Conservation (phyloP, 2,113 vertebrate species). For the Salvelinus fontinalis region DNA sequence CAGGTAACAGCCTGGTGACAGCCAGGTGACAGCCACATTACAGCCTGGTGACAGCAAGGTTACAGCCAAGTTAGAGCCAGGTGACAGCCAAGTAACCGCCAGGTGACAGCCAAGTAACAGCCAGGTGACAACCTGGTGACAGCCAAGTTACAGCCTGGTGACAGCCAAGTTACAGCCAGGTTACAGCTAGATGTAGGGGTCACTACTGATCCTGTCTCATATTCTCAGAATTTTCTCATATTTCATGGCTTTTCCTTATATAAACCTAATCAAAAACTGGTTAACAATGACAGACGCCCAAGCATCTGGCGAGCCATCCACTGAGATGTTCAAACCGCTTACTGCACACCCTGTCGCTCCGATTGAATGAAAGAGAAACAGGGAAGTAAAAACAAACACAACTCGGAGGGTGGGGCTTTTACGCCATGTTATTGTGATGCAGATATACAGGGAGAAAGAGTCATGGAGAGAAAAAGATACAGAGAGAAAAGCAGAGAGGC, state of each 20-base stretch:
- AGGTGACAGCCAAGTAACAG: too few species aligned
- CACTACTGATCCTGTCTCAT: constrained; percentile 61
- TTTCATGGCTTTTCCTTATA: constrained; percentile 71
- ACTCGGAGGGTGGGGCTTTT: neutral
- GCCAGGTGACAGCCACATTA: too few species aligned
- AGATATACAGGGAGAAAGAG: constrained; percentile 18
- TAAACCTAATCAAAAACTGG: constrained; percentile 75
- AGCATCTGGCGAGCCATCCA: constrained; percentile 69
- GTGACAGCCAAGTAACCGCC: too few species aligned
- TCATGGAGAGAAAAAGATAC: too few species aligned
- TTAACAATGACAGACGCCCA: constrained; percentile 73
- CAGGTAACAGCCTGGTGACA: too few species aligned
- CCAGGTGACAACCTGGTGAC: too few species aligned
- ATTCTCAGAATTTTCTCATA: constrained; percentile 67
- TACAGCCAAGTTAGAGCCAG: too few species aligned
- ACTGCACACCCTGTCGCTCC: constrained; percentile 56
- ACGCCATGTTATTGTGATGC: neutral
- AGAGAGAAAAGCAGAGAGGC: neutral
- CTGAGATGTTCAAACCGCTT: constrained; percentile 63
- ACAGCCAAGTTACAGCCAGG: too few species aligned
- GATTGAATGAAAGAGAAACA: neutral
- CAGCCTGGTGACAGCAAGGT: too few species aligned
- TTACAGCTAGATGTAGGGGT: constrained; percentile 64
- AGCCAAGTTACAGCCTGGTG: too few species aligned
- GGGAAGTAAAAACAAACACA: constrained; percentile 20